Base-by-base conservation (phyloP, 2,888 invertebrate genomes). In the Yponomeuta plumbellus region DNA sequence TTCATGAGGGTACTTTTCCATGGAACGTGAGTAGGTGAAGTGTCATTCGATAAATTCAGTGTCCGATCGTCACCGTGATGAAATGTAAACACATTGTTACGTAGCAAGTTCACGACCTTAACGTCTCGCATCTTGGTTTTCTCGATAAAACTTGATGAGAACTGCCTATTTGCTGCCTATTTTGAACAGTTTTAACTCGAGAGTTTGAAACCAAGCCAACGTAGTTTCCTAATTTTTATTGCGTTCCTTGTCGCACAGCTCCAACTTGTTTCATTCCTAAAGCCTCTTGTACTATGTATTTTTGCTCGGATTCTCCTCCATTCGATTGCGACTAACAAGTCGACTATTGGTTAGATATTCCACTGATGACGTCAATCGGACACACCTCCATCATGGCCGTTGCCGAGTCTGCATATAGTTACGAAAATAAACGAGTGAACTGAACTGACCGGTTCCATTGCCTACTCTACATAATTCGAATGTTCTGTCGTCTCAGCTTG, bases 1-100 rank as follows among this genome's bases (percentile, higher is more conserved):
- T 3, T 52, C 44, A 34, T 34, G 44, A 52, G 17, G 6, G 44
- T 52, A 52, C 17, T 52, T 52, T 52, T 52, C 44, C 44, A 52
- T 52, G 44, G 8, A 52, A 52, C 44, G 17, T 52, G 44, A 52
- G 44, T 17, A 52, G 44, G 44, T 52, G 44, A 52, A 52, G 44
- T 17, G 44, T 52, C 44, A 52, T 17, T 52, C 44, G 44, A 52
- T 52, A 52, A n/a, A 34, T 34, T 34, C 34, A 6, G 8, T 34
- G 34, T 52, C 44, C 44, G 44, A 52, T 52, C 44, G 44, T 44
- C 58, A 22, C 61, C 69, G 70, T 72, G 70, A 72, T 69, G 72
- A 72, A 71, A 72, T 70, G 40, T 69, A 64, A 70, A 69, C 69
- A 71, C 69, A 70, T 67, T 61, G 68, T 72, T 71, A 72, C 71